Evolutionary conservation across 1,140 invertebrate species (phyloP).

Genomic region (Trichomalopsis sarcophagae): DNA sequence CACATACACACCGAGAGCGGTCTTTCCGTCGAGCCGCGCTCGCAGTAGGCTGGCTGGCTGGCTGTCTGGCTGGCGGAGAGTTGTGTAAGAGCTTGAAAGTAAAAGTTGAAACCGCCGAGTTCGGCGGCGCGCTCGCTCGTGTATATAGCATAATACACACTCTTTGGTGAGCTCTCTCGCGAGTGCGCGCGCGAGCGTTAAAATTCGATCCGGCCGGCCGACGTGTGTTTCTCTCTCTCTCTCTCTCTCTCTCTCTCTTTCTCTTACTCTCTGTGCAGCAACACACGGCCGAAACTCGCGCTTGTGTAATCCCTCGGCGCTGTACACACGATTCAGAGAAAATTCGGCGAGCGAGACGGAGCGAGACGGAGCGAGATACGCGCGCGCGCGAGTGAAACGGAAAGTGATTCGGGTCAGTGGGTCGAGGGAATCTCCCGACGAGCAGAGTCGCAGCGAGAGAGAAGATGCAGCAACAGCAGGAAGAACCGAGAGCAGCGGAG

Average conservation of each 20-base stretch:
- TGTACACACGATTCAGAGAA: background rate
- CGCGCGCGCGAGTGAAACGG: slow-evolving; percentile 50
- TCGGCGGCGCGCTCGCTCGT: slow-evolving; percentile 62
- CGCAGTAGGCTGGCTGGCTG: slow-evolving; percentile 48
- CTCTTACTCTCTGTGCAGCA: background rate
- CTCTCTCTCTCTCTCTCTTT: background rate
- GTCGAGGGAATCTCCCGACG: slow-evolving; percentile 51
- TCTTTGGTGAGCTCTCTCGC: slow-evolving; percentile 55
- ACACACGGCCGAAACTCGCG: background rate
- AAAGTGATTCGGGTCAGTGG: slow-evolving; percentile 58
- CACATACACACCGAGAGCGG: background rate
- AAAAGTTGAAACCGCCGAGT: slow-evolving; percentile 75
- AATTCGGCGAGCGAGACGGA: background rate
- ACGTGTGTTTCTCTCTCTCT: slow-evolving; percentile 49
- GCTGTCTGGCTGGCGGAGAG: slow-evolving; percentile 54
- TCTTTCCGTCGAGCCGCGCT: slow-evolving; percentile 49
- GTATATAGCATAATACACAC: background rate
- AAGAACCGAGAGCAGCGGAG: slow-evolving; percentile 15
- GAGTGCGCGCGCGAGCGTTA: slow-evolving; percentile 54
- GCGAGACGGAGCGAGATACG: background rate
- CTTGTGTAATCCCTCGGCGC: background rate
- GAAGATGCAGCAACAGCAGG: slow-evolving; percentile 12
- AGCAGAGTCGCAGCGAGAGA: background rate
- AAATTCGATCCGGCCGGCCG: slow-evolving; percentile 69
- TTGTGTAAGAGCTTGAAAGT: slow-evolving; percentile 76